Evolutionary conservation across 2,888 invertebrate species (phyloP).

Genomic region (Hirtodrosophila confusa): DNA sequence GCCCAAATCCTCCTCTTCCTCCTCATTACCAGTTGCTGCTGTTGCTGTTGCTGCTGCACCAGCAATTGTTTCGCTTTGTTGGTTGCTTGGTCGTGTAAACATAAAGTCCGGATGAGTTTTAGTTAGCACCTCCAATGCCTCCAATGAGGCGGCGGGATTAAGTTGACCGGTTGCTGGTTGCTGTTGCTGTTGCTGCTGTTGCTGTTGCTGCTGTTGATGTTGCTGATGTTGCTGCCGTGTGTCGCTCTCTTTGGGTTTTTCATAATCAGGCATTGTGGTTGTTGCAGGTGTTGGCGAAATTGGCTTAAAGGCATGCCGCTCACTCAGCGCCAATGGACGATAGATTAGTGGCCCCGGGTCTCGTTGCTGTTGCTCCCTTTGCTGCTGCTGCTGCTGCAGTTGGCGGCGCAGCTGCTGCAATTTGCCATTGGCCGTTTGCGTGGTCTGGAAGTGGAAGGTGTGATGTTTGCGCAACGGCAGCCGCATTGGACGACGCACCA

Average conservation of each 20-base stretch:
- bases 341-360: slow-evolving; percentile 76
- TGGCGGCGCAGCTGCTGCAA: slow-evolving; percentile 74
- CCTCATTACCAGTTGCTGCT: slow-evolving; percentile 30
- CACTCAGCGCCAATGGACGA: slow-evolving; percentile 79
- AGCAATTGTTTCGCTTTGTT: slow-evolving; percentile 56
- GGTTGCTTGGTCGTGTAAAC: slow-evolving; percentile 60
- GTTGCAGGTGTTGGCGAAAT: slow-evolving; percentile 77
- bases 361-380: slow-evolving; percentile 43
- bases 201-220: slow-evolving; percentile 14
- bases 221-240: slow-evolving; percentile 17
- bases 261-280: slow-evolving; percentile 22
- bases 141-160: slow-evolving; percentile 79
- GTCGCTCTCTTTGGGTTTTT: slow-evolving; percentile 31
- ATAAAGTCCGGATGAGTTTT: slow-evolving; percentile 77
- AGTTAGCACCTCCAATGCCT: slow-evolving; percentile 78
- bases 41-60: slow-evolving; percentile 56
- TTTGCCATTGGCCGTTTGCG: slow-evolving; percentile 82
- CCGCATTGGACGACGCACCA: slow-evolving; percentile 78
- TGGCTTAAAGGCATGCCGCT: slow-evolving; percentile 83
- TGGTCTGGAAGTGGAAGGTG: slow-evolving; percentile 84
- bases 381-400: slow-evolving; percentile 56
- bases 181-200: slow-evolving; percentile 10
- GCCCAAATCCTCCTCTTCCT: slow-evolving; percentile 79
- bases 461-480: slow-evolving; percentile 84
- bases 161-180: slow-evolving; percentile 39